Percentiles rank a stretch among this genome's conserved stretches.
Evolutionary conservation across 2,888 invertebrate genomes (phyloP).

Genomic region (Pterostichus niger): DNA sequence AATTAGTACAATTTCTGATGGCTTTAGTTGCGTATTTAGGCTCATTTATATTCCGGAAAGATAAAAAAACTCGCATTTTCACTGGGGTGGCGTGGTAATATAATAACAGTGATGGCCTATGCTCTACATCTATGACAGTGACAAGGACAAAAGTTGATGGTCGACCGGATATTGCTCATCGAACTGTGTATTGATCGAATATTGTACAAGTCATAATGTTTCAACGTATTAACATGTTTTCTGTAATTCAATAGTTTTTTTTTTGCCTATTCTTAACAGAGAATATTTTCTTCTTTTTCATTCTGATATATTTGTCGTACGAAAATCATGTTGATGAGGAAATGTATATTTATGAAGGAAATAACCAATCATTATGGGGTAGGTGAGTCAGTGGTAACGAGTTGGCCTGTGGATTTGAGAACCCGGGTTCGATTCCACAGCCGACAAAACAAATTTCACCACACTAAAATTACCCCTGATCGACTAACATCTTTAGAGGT

Average conservation of each 20-base stretch:
- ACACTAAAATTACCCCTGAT: too few species aligned
- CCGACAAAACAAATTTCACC: too few species aligned
- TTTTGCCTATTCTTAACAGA: background rate
- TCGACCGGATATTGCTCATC: slow-evolving; percentile 54
- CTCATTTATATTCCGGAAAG: slow-evolving; percentile 30
- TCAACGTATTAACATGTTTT: slow-evolving; percentile 41
- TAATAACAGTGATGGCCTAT: background rate
- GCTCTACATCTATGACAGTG: slow-evolving; percentile 26
- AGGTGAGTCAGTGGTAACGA: too few species aligned
- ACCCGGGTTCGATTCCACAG: too few species aligned
- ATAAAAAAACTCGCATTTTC: background rate
- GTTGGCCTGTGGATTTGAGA: too few species aligned
- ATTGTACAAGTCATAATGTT: slow-evolving; percentile 51
- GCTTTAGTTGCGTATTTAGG: background rate
- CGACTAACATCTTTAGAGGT: too few species aligned
- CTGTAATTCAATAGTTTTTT: slow-evolving; percentile 31
- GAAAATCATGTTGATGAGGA: too few species aligned
- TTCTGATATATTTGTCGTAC: too few species aligned
- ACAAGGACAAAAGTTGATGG: slow-evolving; percentile 23
- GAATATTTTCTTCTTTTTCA: background rate
- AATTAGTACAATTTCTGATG: slow-evolving; percentile 6
- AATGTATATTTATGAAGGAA: too few species aligned
- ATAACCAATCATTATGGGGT: too few species aligned
- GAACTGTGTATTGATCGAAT: slow-evolving; percentile 46
- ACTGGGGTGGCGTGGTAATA: background rate